Evolutionary conservation across 2,797 vertebrate genomes (phyloP), one percentile per base, ranked within the genome.

Genomic region (Clarias platycephalus): DNA sequence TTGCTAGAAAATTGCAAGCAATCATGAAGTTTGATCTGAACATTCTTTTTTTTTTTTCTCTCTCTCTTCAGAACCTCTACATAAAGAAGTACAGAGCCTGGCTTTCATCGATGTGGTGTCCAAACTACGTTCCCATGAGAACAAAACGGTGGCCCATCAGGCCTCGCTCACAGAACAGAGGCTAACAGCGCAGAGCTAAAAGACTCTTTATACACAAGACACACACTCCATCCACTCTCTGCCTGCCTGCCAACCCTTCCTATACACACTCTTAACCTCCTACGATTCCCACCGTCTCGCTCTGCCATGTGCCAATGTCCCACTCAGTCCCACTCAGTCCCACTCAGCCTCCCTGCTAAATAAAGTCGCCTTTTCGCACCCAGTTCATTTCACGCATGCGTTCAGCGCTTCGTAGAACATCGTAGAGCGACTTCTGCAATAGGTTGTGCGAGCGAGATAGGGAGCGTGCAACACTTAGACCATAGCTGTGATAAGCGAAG

Each of bases 121-220:
- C 85, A 97, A 96, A 92, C 97, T 99, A 87, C 94, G 98, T 86
- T 96, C 96, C 86, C 98, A 99, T 0, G 98, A 99, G 91, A 99
- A 98, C 96, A 99, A 99, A 94, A 98, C 96, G 66, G 98, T 99
- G 44, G 96, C 98, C 28, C 98, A 99, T 84, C 98, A 99, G 95
- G 98, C 98, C 71, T 98, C 95, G 53, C 95, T 99, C 89, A 99
- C 98, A 86, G 98, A 99, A 97, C 98, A 99, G 95, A 97, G 97
- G 92, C 95, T 99, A 85, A 96, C 96, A 1, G 96, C 97, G 88
- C 96, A 97, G 93, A 99, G 98, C 96, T 99, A 96, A 98, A 96
- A 89, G 93, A 93, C 94, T 93, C 89, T 89, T 86, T 70, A 53
- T 24, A 28, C 84, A 76, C 82, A 80, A 66, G 88, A 88, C 89